These are phyloP conservation scores for Eira barbara DNA, from an alignment of 2,113 vertebrate genomes.

Conservation along the genomic window DNA sequence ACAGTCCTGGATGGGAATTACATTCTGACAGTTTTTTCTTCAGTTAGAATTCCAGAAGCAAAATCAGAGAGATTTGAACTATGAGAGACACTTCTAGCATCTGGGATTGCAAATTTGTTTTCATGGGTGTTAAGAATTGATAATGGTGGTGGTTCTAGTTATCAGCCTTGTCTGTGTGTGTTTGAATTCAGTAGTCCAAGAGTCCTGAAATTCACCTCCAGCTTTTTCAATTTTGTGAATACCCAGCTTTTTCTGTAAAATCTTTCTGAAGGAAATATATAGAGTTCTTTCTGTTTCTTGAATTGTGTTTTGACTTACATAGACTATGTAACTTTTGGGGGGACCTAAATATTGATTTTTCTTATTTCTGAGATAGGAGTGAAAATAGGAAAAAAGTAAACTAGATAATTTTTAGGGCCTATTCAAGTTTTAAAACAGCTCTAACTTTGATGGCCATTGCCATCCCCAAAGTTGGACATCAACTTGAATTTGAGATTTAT, in stretches of 20 bases:
- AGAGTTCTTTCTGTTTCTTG: background rate
- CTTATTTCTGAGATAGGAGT: background rate
- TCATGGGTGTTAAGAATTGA: background rate
- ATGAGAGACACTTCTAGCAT: background rate
- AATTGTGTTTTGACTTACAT: background rate
- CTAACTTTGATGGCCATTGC: background rate
- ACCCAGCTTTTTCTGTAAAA: background rate
- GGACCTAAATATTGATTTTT: background rate
- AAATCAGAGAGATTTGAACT: background rate
- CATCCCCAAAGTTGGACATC: background rate
- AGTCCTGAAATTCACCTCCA: background rate
- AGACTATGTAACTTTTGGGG: background rate
- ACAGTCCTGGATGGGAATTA: background rate
- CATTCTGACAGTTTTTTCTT: background rate
- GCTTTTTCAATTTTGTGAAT: background rate
- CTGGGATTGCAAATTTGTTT: background rate
- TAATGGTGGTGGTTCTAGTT: background rate
- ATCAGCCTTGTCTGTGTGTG: no score
- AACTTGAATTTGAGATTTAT: background rate
- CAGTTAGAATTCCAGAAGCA: background rate
- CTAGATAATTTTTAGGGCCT: background rate
- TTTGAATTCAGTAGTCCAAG: background rate
- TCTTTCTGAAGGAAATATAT: background rate
- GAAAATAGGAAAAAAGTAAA: background rate
- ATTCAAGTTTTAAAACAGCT: background rate